Evolutionary conservation across 1,140 invertebrate species (phyloP).

Genomic region (Thereuonema tuberculata): DNA sequence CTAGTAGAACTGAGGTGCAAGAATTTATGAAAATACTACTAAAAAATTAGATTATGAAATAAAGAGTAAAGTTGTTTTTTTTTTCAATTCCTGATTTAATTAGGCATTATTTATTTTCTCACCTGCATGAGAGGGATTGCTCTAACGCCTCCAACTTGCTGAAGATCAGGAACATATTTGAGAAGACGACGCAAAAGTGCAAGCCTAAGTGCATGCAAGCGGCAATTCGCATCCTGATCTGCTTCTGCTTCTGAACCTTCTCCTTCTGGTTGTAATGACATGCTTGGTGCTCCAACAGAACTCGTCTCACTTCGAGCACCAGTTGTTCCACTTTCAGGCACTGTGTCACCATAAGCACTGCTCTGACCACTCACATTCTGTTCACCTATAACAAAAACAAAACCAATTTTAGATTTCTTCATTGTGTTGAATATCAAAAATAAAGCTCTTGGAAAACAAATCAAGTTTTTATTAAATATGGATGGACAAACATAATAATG

Average conservation of each 20-base stretch:
- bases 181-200: constrained; percentile 49
- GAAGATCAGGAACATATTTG: constrained; percentile 44
- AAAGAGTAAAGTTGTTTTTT: too few species aligned
- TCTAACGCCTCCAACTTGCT: constrained; percentile 54
- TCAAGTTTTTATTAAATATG: too few species aligned
- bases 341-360: constrained; percentile 65
- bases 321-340: constrained; percentile 32
- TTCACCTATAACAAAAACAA: constrained; percentile 79
- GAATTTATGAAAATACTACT: too few species aligned
- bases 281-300: constrained; percentile 37
- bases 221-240: constrained; percentile 24
- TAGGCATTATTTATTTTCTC: too few species aligned
- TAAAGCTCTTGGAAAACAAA: too few species aligned
- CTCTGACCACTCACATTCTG: constrained; percentile 63
- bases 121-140: constrained; percentile 84
- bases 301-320: constrained; percentile 40
- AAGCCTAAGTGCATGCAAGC: constrained; percentile 45
- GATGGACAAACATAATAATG: too few species aligned
- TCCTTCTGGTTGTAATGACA: constrained; percentile 24
- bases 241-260: constrained; percentile 26
- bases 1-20: too few species aligned
- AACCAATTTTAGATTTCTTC: too few species aligned
- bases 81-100: too few species aligned
- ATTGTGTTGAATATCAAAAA: too few species aligned
- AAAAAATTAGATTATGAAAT: too few species aligned